Evolutionary conservation across 2,797 vertebrate species (phyloP).

Genomic region (Micrastur ruficollis): DNA sequence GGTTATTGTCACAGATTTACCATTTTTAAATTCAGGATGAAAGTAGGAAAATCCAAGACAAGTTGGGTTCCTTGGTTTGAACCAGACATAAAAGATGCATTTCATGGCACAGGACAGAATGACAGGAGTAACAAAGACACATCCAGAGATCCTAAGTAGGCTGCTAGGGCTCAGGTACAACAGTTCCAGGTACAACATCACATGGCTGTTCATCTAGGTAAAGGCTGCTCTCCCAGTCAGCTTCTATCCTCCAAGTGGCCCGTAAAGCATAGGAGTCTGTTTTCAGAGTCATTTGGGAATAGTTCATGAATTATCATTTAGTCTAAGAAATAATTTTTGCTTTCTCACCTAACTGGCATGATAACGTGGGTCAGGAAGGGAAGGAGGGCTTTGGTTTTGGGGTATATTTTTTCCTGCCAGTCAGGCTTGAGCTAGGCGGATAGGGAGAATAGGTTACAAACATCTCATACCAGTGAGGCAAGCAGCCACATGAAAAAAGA

Average conservation of each 20-base stretch:
- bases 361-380: neutral
- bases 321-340: neutral
- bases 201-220: accelerated
- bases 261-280: neutral
- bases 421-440: neutral
- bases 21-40: neutral
- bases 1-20: neutral
- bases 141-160: neutral
- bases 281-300: neutral
- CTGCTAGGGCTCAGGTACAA: neutral
- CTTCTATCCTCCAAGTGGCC: neutral
- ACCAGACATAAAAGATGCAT: neutral
- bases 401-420: neutral
- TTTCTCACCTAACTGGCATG: neutral
- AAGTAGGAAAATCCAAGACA: neutral
- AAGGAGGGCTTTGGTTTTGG: neutral
- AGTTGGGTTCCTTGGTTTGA: neutral
- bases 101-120: accelerated
- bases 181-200: neutral
- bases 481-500: neutral
- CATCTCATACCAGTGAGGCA: neutral
- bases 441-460: neutral
- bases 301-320: neutral
- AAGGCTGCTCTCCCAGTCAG: neutral
- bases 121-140: neutral